A percentile compares a stretch with the other conserved stretches of the same genome.
phyloP scores from a whole-genome alignment of 2,888 invertebrate species.

The Globia sparganii region DNA sequence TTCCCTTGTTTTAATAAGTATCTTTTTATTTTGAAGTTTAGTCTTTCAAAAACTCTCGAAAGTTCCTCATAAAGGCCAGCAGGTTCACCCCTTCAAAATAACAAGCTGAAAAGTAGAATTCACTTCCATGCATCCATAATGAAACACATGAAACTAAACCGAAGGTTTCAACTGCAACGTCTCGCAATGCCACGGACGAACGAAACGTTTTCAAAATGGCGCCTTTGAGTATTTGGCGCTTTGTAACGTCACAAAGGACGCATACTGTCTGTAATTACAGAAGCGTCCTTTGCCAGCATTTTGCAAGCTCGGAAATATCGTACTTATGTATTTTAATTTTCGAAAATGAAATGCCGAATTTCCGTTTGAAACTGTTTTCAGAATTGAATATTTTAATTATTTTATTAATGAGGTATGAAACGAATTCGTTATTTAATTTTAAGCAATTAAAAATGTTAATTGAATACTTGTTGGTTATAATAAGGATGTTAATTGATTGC shows the following conservation, averaged over 20 bases:
- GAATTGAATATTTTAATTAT: conserved; percentile 5
- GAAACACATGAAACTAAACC: conserved; percentile 4
- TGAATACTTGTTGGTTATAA: neutral
- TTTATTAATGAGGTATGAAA: conserved; percentile 9
- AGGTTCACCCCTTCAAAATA: neutral
- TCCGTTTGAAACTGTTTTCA: neutral
- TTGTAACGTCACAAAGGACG: conserved; percentile 29
- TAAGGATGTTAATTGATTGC: neutral
- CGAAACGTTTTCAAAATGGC: conserved; percentile 42
- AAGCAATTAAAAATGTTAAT: neutral
- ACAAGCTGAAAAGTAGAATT: neutral
- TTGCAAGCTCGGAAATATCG: neutral
- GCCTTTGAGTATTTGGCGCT: conserved; percentile 45
- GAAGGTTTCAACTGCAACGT: neutral
- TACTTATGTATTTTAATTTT: neutral
- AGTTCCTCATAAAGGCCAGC: neutral
- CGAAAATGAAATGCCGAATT: neutral
- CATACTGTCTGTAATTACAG: conserved; percentile 26
- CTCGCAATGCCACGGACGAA: neutral
- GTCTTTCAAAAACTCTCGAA: neutral
- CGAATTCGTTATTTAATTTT: neutral
- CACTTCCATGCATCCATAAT: neutral
- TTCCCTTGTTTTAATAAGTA: too few species aligned
- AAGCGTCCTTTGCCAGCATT: conserved; percentile 6
- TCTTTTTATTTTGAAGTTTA: neutral